phyloP scores from a whole-genome alignment of 1,140 invertebrate species.

The Leptonema lineaticorne region DNA sequence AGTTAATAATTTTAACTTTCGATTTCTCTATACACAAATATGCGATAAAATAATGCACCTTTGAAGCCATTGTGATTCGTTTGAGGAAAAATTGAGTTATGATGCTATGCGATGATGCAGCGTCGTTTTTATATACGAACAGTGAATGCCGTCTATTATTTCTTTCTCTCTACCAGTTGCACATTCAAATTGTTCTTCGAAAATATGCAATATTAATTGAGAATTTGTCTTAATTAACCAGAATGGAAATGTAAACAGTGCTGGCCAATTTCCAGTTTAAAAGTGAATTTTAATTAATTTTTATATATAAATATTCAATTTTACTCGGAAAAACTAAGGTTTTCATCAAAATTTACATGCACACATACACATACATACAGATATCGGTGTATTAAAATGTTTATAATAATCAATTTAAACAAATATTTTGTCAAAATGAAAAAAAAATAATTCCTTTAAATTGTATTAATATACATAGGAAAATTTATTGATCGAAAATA shows the following conservation, averaged over 20 bases:
- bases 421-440: background rate
- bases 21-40: too few species aligned
- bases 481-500: too few species aligned
- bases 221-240: conserved; percentile 22
- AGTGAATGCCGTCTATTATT: conserved; percentile 18
- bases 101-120: conserved; percentile 24
- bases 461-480: too few species aligned
- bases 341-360: background rate
- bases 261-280: background rate
- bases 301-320: background rate
- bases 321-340: background rate
- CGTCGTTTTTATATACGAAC: conserved; percentile 30
- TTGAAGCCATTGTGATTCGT: conserved; percentile 36
- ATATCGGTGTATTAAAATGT: background rate
- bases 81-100: conserved; percentile 28
- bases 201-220: conserved; percentile 36
- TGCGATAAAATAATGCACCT: too few species aligned
- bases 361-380: too few species aligned
- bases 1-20: too few species aligned
- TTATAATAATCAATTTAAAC: background rate
- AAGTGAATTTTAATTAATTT: background rate
- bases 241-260: background rate
- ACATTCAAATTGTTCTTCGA: conserved; percentile 25
- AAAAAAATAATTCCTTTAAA: too few species aligned
- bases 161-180: conserved; percentile 23